Conservation (phyloP, 2,797 vertebrate species). For the Potorous gilbertii region DNA sequence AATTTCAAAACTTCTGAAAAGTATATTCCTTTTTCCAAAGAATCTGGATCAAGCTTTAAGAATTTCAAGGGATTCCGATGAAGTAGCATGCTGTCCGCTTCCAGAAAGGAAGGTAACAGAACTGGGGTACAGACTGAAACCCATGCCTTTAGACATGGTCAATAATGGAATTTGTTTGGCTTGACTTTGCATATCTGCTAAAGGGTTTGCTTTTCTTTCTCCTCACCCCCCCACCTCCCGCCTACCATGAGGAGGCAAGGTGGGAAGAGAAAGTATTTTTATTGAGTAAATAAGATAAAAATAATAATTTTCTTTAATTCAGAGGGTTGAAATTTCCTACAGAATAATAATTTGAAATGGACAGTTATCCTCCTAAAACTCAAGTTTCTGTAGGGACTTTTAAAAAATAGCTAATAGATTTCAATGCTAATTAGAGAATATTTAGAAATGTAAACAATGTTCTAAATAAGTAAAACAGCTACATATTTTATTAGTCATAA, state of each 20-base stretch:
- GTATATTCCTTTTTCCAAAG: neutral
- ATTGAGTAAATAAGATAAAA: neutral
- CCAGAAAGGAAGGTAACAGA: neutral
- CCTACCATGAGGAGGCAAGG: neutral
- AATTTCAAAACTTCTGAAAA: neutral
- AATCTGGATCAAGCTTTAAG: neutral
- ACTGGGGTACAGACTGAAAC: neutral
- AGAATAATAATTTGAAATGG: neutral
- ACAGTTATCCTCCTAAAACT: neutral
- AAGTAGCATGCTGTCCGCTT: neutral
- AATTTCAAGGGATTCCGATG: neutral
- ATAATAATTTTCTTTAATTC: neutral
- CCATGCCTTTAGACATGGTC: neutral
- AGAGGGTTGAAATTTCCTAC: neutral
- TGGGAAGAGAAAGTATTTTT: neutral
- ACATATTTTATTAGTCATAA: neutral
- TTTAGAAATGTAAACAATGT: neutral
- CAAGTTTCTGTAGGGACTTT: neutral
- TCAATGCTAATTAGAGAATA: neutral
- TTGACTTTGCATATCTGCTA: neutral
- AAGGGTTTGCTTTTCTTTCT: neutral
- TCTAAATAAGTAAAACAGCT: conserved; percentile 11
- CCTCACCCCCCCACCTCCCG: neutral
- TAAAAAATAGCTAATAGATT: neutral
- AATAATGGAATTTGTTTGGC: neutral